Evolutionary conservation across 2,797 vertebrate species (phyloP).

Genomic region (Sylvilagus floridanus): DNA sequence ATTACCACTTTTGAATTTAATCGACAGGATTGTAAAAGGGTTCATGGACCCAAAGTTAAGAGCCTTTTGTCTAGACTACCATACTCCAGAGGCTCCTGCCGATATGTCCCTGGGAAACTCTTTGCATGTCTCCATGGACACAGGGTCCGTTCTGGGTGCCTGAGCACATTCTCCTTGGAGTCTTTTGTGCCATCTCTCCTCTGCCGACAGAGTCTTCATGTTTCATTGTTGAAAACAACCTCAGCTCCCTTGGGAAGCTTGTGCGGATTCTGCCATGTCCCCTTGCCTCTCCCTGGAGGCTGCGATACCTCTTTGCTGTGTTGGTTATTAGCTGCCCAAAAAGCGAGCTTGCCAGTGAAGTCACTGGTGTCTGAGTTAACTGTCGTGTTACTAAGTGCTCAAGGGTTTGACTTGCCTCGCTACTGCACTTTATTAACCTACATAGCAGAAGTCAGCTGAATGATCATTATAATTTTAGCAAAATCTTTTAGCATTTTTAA

Average conservation of each 20-base stretch:
- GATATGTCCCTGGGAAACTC: background rate
- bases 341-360: background rate
- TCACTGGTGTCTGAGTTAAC: background rate
- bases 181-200: background rate
- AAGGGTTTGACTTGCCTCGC: background rate
- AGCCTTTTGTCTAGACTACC: background rate
- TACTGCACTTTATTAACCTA: background rate
- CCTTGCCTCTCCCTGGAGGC: background rate
- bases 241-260: background rate
- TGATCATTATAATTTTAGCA: background rate
- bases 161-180: accelerated
- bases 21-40: background rate
- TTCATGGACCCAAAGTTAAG: background rate
- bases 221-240: background rate
- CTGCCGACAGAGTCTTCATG: background rate
- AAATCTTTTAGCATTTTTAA: background rate
- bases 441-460: background rate
- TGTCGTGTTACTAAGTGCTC: background rate
- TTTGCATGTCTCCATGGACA: background rate
- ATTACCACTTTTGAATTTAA: background rate
- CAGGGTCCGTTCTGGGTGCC: background rate
- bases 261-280: background rate
- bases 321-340: background rate
- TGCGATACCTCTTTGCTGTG: too few species aligned
- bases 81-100: background rate